Evolutionary conservation across 2,888 invertebrate genomes (phyloP).

Genomic region (Teinopalpus imperialis): DNA sequence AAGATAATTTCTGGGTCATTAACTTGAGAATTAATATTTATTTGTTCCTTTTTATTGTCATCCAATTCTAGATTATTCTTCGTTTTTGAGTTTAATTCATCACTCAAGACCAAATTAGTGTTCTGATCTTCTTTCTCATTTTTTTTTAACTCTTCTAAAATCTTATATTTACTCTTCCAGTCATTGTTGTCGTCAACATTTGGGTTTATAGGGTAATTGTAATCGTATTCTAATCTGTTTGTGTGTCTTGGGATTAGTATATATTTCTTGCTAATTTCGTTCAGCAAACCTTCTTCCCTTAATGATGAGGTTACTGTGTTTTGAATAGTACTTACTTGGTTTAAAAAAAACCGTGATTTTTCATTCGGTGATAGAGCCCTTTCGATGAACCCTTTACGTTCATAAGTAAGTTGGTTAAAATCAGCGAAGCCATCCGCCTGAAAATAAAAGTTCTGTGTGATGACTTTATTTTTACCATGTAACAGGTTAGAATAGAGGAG

Average conservation of each 20-base stretch:
- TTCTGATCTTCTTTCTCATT: conserved; percentile 43
- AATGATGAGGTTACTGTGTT: conserved; percentile 1
- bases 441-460: conserved; percentile 15
- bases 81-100: background rate
- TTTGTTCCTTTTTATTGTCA: conserved; percentile 1
- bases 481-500: too few species aligned
- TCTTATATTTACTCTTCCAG: conserved; percentile 73
- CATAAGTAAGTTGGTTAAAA: conserved; percentile 15
- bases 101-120: background rate
- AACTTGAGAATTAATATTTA: background rate
- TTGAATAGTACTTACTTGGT: background rate
- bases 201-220: conserved; percentile 29
- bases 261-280: conserved; percentile 66
- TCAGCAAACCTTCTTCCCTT: conserved; percentile 48
- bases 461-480: too few species aligned
- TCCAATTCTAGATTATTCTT: conserved; percentile 2
- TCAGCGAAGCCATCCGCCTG: conserved; percentile 25
- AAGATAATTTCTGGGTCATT: background rate
- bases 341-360: background rate
- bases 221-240: conserved; percentile 32
- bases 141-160: conserved; percentile 60
- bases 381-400: conserved; percentile 13
- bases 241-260: conserved; percentile 65
- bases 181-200: conserved; percentile 44
- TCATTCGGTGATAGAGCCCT: conserved; percentile 16